Evolutionary conservation across 2,888 invertebrate species (phyloP).

Genomic region (Polymixis lichenea): DNA sequence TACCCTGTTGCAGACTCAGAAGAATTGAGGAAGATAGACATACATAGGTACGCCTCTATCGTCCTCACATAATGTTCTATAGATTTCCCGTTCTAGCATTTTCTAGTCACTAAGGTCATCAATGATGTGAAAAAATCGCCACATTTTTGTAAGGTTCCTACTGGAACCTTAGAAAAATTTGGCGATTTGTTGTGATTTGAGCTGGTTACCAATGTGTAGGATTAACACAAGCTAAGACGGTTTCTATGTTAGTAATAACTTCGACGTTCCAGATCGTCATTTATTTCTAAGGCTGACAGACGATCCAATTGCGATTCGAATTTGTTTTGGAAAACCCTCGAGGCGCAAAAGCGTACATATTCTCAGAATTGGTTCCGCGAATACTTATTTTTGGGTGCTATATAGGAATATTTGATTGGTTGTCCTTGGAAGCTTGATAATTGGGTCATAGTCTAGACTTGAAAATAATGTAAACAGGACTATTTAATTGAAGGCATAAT

Average conservation of each 20-base stretch:
- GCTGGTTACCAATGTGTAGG: neutral
- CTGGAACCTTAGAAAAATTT: too few relatives aligned
- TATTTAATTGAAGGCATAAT: neutral
- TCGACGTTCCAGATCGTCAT: conserved; percentile 20
- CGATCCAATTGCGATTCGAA: conserved; percentile 55
- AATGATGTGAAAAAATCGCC: neutral
- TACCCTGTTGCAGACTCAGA: neutral
- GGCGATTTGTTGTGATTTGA: too few relatives aligned
- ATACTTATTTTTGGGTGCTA: conserved; percentile 28
- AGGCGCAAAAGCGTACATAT: conserved; percentile 24
- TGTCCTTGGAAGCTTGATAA: neutral
- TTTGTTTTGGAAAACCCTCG: conserved; percentile 47
- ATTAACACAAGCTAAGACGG: neutral
- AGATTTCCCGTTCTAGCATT: too few relatives aligned
- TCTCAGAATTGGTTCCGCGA: conserved; percentile 20
- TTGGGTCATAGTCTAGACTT: conserved; percentile 3
- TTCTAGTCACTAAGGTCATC: neutral
- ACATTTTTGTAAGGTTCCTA: neutral
- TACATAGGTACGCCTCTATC: neutral
- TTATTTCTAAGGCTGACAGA: conserved; percentile 42
- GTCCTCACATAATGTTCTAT: neutral
- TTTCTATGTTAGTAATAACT: neutral
- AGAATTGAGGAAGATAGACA: neutral
- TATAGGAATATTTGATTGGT: conserved; percentile 14
- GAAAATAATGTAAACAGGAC: conserved; percentile 4